These are phyloP conservation scores for Prionace glauca DNA, from an alignment of 2,797 vertebrate species.

Conservation along the genomic window DNA sequence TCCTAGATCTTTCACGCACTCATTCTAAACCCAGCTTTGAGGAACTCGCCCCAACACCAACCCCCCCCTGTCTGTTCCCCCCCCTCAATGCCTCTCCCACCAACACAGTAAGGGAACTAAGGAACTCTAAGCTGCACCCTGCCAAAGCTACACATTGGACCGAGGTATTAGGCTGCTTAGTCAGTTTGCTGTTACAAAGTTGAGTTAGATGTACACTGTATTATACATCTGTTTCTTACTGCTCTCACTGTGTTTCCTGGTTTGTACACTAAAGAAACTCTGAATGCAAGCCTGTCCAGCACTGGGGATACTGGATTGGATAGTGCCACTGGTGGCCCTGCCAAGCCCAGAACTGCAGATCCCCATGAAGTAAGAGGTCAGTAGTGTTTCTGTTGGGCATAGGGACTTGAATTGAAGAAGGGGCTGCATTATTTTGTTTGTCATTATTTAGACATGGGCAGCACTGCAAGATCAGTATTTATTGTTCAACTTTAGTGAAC, in stretches of 20 bases:
- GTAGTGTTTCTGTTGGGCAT: not conserved
- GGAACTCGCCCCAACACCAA: not conserved
- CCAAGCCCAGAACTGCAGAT: not conserved
- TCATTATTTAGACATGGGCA: too few species aligned
- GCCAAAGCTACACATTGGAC: too few species aligned
- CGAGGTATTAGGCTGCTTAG: not conserved
- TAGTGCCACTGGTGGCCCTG: constrained; percentile 42
- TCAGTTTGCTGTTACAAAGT: not conserved
- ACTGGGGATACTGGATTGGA: constrained; percentile 59
- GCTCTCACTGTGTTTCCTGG: not conserved
- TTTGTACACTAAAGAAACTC: constrained; percentile 43
- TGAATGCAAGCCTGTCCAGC: constrained; percentile 47
- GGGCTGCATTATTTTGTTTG: not conserved
- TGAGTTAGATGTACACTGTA: not conserved
- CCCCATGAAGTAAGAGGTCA: not conserved
- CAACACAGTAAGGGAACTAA: not conserved
- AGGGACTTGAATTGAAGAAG: not conserved
- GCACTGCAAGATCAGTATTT: not conserved
- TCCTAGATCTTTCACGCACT: not conserved
- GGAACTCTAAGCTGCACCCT: not conserved
- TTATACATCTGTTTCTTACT: not conserved
- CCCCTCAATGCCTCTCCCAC: not conserved
- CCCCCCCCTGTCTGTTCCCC: not conserved
- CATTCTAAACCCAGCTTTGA: too few species aligned
- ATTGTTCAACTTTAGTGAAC: not conserved